Conservation (phyloP, 2,797 vertebrate genomes). For the Schizopygopsis pylzovi region DNA sequence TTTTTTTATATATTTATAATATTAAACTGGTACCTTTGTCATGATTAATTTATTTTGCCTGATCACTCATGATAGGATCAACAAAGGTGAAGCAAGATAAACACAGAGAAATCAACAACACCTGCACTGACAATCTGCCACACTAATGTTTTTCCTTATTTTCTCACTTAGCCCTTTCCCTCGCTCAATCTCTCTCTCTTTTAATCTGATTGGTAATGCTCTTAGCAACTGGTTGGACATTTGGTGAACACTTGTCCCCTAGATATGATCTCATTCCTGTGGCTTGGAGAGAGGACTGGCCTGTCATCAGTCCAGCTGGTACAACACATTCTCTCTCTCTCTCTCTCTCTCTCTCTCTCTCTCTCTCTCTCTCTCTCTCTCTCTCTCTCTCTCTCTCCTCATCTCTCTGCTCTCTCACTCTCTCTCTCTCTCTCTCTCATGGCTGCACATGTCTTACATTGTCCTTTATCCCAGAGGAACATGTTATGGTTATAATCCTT, state of each 20-base stretch:
- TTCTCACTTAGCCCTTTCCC: not conserved
- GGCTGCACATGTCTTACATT: constrained; percentile 20
- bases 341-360: no score
- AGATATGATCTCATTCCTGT: constrained; percentile 60
- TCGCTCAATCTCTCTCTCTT: constrained; percentile 15
- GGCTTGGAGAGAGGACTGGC: constrained; percentile 51
- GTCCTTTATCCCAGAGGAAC: constrained; percentile 5
- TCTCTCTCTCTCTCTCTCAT: no score
- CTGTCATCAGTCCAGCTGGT: constrained; percentile 60
- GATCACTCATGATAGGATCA: not conserved
- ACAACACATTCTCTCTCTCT: constrained; percentile 13
- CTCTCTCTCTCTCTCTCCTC: constrained; percentile 31
- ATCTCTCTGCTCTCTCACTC: not conserved
- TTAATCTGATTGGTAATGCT: constrained; percentile 11
- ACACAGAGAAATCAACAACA: constrained; percentile 27
- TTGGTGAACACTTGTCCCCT: constrained; percentile 66
- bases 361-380: constrained; percentile 1
- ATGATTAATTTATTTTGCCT: not conserved
- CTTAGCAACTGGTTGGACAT: constrained; percentile 59
- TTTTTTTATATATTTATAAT: not conserved
- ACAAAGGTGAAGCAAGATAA: not conserved
- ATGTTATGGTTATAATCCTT: not conserved
- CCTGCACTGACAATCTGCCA: constrained; percentile 2
- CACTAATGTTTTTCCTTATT: not conserved
- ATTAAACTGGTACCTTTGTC: not conserved